phyloP scores from a whole-genome alignment of 1,140 invertebrate species.

The Euglossa dilemma region DNA sequence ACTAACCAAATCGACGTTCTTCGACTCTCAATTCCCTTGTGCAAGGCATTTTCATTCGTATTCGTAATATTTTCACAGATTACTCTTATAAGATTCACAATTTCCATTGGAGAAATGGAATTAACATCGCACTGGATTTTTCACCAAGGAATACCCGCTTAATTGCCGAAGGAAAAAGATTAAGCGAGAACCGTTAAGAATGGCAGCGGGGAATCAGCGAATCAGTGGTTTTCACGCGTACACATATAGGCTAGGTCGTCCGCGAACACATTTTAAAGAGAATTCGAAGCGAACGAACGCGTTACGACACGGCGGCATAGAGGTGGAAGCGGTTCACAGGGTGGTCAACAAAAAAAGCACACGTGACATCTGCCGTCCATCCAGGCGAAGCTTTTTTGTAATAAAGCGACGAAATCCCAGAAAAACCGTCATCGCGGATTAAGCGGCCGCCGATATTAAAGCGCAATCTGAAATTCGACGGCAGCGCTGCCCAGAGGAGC shows the following conservation, averaged over 20 bases:
- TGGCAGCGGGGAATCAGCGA: neutral
- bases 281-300: conserved; percentile 49
- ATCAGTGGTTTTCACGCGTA: neutral
- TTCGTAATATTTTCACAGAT: no score
- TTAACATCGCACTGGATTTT: neutral
- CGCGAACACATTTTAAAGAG: conserved; percentile 2
- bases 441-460: conserved; percentile 76
- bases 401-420: conserved; percentile 76
- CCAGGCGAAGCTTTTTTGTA: conserved; percentile 76
- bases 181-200: neutral
- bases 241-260: no score
- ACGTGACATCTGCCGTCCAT: conserved; percentile 78
- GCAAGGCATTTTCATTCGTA: neutral
- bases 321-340: conserved; percentile 18
- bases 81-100: neutral
- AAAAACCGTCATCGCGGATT: conserved; percentile 77
- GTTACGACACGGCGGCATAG: conserved; percentile 34
- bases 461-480: conserved; percentile 75
- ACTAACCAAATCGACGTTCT: no score
- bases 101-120: neutral
- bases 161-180: neutral
- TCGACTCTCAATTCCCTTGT: no score
- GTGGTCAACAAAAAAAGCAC: conserved; percentile 62
- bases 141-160: no score
- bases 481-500: neutral